Evolutionary conservation across 2,888 invertebrate genomes (phyloP), one percentile per base, ranked within the genome.

Genomic region (Mechanitis messenoides): DNA sequence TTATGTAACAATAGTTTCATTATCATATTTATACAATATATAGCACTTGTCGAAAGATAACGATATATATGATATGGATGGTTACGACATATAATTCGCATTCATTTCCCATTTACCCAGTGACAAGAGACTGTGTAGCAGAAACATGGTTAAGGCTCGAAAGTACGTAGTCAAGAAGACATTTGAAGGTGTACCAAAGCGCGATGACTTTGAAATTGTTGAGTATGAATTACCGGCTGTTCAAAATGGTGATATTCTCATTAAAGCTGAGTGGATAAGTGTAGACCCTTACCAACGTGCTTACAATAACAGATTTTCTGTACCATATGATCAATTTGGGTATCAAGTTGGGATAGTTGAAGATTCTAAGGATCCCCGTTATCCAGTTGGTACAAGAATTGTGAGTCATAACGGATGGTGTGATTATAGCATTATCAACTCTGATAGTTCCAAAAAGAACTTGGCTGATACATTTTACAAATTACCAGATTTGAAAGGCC

Each of bases 341-440:
- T 74, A 53, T 53, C 75, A 79, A 67, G 74, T 83, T 2, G 83
- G 77, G 33, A 46, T 73, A 72, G 92, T 95, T 7, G 75, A 92
- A 58, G 92, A 93, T 66, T 93, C 93, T 20, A 92, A 92, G 70
- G 87, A 93, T 74, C 69, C 86, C 0, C 77, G 91, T 1, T 94
- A 81, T 74, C 92, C 93, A 2, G 91, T 92, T 7, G 94, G 93
- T 0, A 87, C 87, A 58, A 81, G 90, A 72, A 86, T 94, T 4
- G 82, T 93, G 0, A 92, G 91, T 7, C 81, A 91, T 69, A 86
- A 91, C 61, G 95, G 95, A 20, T 95, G 95, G 95, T 84, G 92
- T 70, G 91, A 91, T 38, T 91, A 92, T 68, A 86, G 89, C 2
- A 66, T 79, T 20, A 58, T 75, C 55, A 74, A 68, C 46, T 50